Evolutionary conservation across 2,797 vertebrate genomes (phyloP).

Genomic region (Cynodonichthys magdalenae): DNA sequence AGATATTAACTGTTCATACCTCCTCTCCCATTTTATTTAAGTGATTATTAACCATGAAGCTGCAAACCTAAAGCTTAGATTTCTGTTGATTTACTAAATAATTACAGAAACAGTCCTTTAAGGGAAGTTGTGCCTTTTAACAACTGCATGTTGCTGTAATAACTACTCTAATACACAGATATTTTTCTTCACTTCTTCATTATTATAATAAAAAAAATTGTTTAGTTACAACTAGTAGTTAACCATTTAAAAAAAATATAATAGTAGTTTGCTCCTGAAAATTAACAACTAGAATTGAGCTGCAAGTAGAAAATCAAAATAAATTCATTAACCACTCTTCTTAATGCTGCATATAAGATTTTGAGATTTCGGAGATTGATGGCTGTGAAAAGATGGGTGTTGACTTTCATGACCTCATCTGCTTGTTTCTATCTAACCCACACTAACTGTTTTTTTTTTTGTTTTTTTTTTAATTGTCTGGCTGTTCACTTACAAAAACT

Average conservation of each 20-base stretch:
- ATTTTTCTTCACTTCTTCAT: too few relatives aligned
- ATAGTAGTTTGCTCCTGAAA: too few relatives aligned
- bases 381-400: slow-evolving; percentile 9
- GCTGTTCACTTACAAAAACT: slow-evolving; percentile 36
- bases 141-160: neutral
- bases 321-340: slow-evolving; percentile 13
- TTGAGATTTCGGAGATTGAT: slow-evolving; percentile 38
- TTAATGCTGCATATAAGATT: slow-evolving; percentile 19
- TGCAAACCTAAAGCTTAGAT: neutral
- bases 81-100: neutral
- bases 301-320: neutral
- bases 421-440: slow-evolving; percentile 63
- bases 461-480: slow-evolving; percentile 43
- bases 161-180: neutral
- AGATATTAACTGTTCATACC: too few relatives aligned
- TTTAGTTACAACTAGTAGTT: neutral
- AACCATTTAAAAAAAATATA: neutral
- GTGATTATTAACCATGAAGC: neutral
- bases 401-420: slow-evolving; percentile 39
- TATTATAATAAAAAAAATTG: too few relatives aligned
- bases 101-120: neutral
- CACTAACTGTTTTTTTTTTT: slow-evolving; percentile 62
- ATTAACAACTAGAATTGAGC: neutral
- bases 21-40: too few relatives aligned
- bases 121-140: neutral